phyloP scores from a whole-genome alignment of 2,888 invertebrate genomes.

The Leistus spinibarbis region DNA sequence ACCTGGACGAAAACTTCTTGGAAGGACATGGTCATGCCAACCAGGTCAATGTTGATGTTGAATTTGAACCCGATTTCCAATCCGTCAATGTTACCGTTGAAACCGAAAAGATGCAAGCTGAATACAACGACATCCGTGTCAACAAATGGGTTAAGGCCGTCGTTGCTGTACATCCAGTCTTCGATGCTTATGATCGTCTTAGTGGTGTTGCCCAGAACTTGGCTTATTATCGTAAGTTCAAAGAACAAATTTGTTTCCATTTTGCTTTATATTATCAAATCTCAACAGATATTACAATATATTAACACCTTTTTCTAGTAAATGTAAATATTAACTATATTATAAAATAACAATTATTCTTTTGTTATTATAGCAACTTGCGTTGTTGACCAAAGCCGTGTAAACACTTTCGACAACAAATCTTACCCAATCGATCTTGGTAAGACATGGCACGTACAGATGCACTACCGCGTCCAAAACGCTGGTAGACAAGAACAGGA shows the following conservation, averaged over 20 bases:
- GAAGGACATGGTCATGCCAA: constrained; percentile 55
- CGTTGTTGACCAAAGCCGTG: constrained; percentile 63
- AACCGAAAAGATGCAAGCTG: constrained; percentile 54
- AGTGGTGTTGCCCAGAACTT: constrained; percentile 47
- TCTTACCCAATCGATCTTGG: constrained; percentile 62
- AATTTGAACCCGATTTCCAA: constrained; percentile 58
- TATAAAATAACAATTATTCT: constrained; percentile 4
- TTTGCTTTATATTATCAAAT: too few species aligned
- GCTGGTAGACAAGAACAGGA: constrained; percentile 46
- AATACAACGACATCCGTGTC: constrained; percentile 59
- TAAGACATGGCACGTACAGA: constrained; percentile 67
- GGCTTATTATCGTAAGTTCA: constrained; percentile 65
- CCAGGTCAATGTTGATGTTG: constrained; percentile 58
- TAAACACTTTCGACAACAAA: constrained; percentile 70
- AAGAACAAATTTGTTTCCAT: too few species aligned
- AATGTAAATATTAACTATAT: neutral
- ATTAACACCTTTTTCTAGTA: neutral
- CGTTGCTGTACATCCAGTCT: constrained; percentile 60
- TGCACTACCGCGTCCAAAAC: constrained; percentile 57
- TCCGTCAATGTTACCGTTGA: constrained; percentile 59
- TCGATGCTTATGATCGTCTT: constrained; percentile 52
- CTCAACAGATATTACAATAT: too few species aligned
- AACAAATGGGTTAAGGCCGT: constrained; percentile 53
- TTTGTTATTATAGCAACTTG: constrained; percentile 63
- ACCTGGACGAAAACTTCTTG: constrained; percentile 57